phyloP scores from a whole-genome alignment of 2,113 vertebrate genomes.

The Limnothrissa miodon region DNA sequence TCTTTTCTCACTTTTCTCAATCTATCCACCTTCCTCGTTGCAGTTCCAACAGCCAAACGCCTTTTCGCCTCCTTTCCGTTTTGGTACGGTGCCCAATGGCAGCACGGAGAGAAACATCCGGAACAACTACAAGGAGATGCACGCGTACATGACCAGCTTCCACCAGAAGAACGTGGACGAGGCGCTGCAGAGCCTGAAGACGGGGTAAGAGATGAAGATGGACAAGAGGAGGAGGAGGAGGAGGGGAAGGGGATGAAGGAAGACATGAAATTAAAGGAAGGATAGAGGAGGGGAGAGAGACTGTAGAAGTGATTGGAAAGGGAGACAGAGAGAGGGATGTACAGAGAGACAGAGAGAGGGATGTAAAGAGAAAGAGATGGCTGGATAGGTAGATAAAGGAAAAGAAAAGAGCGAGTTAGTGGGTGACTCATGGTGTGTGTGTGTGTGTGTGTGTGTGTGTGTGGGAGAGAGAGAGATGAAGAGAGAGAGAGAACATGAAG shows the following conservation, averaged over 20 bases:
- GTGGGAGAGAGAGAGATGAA: constrained; percentile 31
- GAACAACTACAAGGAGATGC: constrained; percentile 99
- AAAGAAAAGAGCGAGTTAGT: neutral
- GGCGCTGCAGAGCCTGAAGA: constrained; percentile 90
- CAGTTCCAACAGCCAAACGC: constrained; percentile 99
- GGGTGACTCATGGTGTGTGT: neutral
- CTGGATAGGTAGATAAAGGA: neutral
- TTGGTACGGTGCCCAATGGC: constrained; percentile 96
- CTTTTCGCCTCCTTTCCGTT: constrained; percentile 96
- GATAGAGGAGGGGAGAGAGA: neutral
- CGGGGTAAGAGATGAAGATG: constrained; percentile 77
- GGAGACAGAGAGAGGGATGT: neutral
- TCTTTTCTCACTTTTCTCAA: neutral
- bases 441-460: neutral
- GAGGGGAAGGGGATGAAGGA: neutral
- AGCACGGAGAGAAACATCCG: constrained; percentile 99
- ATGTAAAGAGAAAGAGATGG: constrained; percentile 19
- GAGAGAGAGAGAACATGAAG: neutral
- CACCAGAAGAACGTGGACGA: constrained; percentile 97
- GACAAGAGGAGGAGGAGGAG: neutral
- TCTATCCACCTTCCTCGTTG: neutral
- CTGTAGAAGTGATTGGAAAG: neutral
- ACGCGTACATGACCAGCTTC: constrained; percentile 98
- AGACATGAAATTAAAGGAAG: neutral
- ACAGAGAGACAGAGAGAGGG: constrained; percentile 7